phyloP scores from a whole-genome alignment of 2,113 vertebrate genomes.

The Mus spicilegus region DNA sequence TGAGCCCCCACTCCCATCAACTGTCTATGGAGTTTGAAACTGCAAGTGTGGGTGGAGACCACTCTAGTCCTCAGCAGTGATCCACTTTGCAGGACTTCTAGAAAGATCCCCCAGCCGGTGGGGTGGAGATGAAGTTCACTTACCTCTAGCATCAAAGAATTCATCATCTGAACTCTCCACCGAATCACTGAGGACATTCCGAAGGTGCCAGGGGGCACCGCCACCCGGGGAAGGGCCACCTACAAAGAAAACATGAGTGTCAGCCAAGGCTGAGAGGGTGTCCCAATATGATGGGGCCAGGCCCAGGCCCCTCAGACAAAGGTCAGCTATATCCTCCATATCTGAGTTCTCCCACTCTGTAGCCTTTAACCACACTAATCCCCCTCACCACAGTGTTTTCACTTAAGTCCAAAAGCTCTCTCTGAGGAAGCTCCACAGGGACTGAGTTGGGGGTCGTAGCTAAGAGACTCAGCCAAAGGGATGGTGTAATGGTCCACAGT shows the following conservation, averaged over 20 bases:
- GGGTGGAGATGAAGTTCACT: slow-evolving; percentile 72
- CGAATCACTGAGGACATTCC: slow-evolving; percentile 93
- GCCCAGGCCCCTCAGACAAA: neutral
- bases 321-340: neutral
- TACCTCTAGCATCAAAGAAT: slow-evolving; percentile 98
- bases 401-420: neutral
- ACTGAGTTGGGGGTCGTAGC: neutral
- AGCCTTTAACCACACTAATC: neutral
- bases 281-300: neutral
- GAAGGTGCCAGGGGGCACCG: slow-evolving; percentile 91
- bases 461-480: neutral
- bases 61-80: neutral
- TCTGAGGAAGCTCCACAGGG: rapidly evolving
- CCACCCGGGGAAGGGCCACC: slow-evolving; percentile 88
- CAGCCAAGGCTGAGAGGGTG: neutral
- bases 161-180: slow-evolving; percentile 98
- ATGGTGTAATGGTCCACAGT: neutral
- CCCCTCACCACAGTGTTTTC: rapidly evolving
- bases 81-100: neutral
- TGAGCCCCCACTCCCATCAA: neutral
- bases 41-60: neutral
- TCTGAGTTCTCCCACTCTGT: neutral
- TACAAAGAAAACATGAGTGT: slow-evolving; percentile 79
- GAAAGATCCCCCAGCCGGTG: neutral
- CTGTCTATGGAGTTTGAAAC: neutral